Base-by-base conservation (phyloP, 2,888 invertebrate genomes). In the Dynastes hyllus region DNA sequence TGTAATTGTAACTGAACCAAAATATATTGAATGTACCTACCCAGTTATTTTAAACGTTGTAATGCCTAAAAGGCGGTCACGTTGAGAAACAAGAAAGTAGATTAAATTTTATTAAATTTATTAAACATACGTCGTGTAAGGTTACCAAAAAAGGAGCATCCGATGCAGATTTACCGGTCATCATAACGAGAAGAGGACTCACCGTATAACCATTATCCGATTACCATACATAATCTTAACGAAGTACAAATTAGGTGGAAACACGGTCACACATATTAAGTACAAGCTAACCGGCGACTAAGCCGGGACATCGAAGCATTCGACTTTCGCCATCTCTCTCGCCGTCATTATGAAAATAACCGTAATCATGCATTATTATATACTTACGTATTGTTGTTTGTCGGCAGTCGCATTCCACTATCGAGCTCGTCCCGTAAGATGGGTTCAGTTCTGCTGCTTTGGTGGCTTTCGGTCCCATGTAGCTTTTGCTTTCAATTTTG, bases 321-420 rank as follows among this genome's bases (percentile, higher is more conserved):
- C 29, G 45, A 16, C 61, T 61, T 61, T 51, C 40, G 22, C 32
- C 32, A 77, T 67, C 51, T 66, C 32, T 37, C 66, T 58, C 50
- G 55, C 53, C 70, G 82, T 82, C 83, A 84, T 85, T 84, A 85
- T 82, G 84, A 84, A 84, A 85, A 85, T 85, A 81, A 84, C 84
- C 81, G 83, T 85, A 84, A 85, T 85, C 84, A 84, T 82, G 83
- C 81, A 80, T 83, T 83, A 84, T 85, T 85, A 85, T 83, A 78
- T 83, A 78, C 82, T 83, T 85, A 37, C 32, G 32, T 37, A 82
- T 83, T 83, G 82, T 83, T 82, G 82, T 83, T 84, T 83, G 84
- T 83, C 81, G 83, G 77, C 66, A 70, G 81, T 81, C 78, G 80
- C 81, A 82, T 81, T 81, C 82, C 80, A 80, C 79, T 81, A 80